phyloP scores from a whole-genome alignment of 1,140 invertebrate species.

The Trichogramma pretiosum region DNA sequence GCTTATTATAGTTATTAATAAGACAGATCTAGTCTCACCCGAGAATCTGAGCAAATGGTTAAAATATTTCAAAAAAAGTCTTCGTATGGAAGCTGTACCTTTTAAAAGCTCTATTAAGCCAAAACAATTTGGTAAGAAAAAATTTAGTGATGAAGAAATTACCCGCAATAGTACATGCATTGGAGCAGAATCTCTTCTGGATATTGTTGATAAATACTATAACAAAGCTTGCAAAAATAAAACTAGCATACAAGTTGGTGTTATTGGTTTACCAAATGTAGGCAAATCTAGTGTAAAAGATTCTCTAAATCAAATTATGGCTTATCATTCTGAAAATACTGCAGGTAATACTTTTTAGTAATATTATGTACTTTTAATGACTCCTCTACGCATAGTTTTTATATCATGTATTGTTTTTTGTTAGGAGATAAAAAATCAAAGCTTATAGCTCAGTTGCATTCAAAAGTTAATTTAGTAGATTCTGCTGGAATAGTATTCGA shows the following conservation, averaged over 20 bases:
- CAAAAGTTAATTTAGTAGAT: slow-evolving; percentile 92
- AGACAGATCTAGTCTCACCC: slow-evolving; percentile 91
- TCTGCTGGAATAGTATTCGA: slow-evolving; percentile 94
- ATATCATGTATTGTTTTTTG: too few species aligned
- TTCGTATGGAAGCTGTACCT: slow-evolving; percentile 81
- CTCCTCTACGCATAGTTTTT: too few species aligned
- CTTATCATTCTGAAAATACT: slow-evolving; percentile 87
- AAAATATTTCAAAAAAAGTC: slow-evolving; percentile 69
- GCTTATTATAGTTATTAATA: slow-evolving; percentile 89
- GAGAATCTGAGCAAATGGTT: slow-evolving; percentile 89
- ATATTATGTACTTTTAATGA: too few species aligned
- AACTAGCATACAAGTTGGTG: slow-evolving; percentile 85
- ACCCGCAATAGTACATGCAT: slow-evolving; percentile 72
- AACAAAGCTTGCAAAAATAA: slow-evolving; percentile 64
- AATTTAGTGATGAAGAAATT: slow-evolving; percentile 59
- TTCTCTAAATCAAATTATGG: slow-evolving; percentile 86
- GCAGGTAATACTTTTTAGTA: slow-evolving; percentile 61
- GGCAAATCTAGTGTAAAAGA: slow-evolving; percentile 99
- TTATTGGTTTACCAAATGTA: slow-evolving; percentile 97
- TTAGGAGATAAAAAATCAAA: slow-evolving; percentile 53
- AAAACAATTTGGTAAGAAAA: slow-evolving; percentile 61
- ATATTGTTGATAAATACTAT: slow-evolving; percentile 89
- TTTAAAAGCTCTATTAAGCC: slow-evolving; percentile 96
- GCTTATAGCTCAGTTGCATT: slow-evolving; percentile 89
- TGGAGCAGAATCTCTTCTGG: slow-evolving; percentile 88